A percentile compares a stretch with the other conserved stretches of the same genome.
Evolutionary conservation across 2,797 vertebrate genomes (phyloP).

Genomic region (Hyperoplus lanceolatus): DNA sequence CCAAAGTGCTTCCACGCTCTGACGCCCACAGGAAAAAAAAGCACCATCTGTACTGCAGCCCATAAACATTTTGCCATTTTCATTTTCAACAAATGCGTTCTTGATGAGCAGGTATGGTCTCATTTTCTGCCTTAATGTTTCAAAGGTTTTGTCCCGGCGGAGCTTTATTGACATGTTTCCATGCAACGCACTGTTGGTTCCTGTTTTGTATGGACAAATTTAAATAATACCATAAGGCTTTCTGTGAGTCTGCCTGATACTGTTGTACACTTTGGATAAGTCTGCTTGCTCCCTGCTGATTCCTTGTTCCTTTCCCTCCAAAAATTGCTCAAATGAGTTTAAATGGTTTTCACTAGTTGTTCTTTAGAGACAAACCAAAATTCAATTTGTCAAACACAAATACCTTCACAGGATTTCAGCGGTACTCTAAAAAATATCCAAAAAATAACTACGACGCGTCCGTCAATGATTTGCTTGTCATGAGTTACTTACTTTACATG

Average conservation of each 20-base stretch:
- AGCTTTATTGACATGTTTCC: conserved; percentile 56
- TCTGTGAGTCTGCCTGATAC: conserved; percentile 50
- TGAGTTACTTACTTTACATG: no score
- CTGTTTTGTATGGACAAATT: conserved; percentile 38
- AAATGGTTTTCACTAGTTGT: no score
- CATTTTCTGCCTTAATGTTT: conserved; percentile 69
- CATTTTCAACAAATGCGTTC: conserved; percentile 62
- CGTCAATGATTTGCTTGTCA: no score
- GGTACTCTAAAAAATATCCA: no score
- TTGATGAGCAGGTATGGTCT: conserved; percentile 73
- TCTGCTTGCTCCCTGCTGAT: no score
- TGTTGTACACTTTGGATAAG: no score
- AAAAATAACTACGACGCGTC: no score
- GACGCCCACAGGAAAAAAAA: conserved; percentile 71
- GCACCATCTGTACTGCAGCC: conserved; percentile 71
- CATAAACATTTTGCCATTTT: conserved; percentile 65
- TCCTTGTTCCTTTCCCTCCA: no score
- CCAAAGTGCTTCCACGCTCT: conserved; percentile 65
- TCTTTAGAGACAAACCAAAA: no score
- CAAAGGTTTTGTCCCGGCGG: conserved; percentile 59
- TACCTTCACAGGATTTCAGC: no score
- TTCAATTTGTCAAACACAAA: no score
- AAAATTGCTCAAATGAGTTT: no score
- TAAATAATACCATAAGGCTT: conserved; percentile 34
- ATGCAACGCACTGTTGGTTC: conserved; percentile 22